A percentile compares a stretch with the other conserved stretches of the same genome.
These are phyloP conservation scores for Scaptomyza tumidula DNA, from an alignment of 2,888 invertebrate genomes.

Conservation along the genomic window DNA sequence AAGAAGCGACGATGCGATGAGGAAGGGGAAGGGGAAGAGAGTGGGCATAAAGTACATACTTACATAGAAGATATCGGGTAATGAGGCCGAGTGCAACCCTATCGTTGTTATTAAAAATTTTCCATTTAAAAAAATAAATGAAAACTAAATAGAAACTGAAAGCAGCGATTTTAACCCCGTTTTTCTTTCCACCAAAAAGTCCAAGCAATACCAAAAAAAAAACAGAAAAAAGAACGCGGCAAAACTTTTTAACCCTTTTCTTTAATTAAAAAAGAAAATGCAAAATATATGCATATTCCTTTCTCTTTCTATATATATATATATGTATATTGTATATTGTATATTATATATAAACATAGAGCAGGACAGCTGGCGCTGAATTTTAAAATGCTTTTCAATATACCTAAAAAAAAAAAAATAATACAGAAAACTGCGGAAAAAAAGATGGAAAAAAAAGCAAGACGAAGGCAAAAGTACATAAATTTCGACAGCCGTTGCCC, in stretches of 20 bases:
- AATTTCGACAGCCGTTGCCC: constrained; percentile 70
- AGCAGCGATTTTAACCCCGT: constrained; percentile 69
- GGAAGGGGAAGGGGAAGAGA: too few species aligned
- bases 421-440: constrained; percentile 17
- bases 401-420: constrained; percentile 20
- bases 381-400: constrained; percentile 77
- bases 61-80: constrained; percentile 19
- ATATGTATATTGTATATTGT: background rate
- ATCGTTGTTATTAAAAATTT: constrained; percentile 74
- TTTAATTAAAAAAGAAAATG: constrained; percentile 74
- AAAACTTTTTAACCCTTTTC: constrained; percentile 80
- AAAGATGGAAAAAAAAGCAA: constrained; percentile 10
- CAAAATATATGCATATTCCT: constrained; percentile 35
- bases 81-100: constrained; percentile 61
- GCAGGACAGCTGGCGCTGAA: constrained; percentile 73
- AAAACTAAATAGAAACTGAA: constrained; percentile 76
- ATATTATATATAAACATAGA: constrained; percentile 18
- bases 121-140: constrained; percentile 75
- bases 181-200: constrained; percentile 37
- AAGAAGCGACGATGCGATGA: background rate
- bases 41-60: background rate
- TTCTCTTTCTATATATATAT: constrained; percentile 11
- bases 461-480: constrained; percentile 73
- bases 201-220: background rate
- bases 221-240: constrained; percentile 12